phyloP scores from a whole-genome alignment of 2,888 invertebrate genomes.

The Cosmia pyralina region DNA sequence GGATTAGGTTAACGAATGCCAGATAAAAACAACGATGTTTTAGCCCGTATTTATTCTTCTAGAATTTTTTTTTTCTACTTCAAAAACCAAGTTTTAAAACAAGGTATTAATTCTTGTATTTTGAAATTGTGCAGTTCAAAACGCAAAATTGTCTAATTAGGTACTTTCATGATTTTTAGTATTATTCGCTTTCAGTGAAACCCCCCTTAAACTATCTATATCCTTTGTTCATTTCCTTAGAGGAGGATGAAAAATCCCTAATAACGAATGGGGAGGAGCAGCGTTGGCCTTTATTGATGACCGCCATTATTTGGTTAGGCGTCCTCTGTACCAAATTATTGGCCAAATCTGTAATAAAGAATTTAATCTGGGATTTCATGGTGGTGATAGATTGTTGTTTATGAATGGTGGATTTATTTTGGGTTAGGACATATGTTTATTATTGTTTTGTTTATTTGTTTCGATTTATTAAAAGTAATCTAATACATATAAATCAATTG shows the following conservation, averaged over 20 bases:
- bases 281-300: constrained; percentile 71
- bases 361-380: constrained; percentile 65
- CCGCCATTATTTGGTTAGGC: constrained; percentile 75
- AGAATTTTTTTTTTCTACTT: background rate
- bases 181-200: background rate
- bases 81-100: background rate
- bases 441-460: too few species aligned
- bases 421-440: background rate
- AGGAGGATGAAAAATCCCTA: constrained; percentile 72
- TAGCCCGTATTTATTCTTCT: background rate
- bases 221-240: constrained; percentile 69
- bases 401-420: constrained; percentile 7
- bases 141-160: background rate
- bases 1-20: background rate
- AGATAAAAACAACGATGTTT: background rate
- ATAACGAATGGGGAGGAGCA: constrained; percentile 71
- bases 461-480: too few species aligned
- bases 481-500: too few species aligned
- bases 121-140: background rate
- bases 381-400: constrained; percentile 31
- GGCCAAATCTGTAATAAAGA: constrained; percentile 65
- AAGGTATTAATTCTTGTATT: background rate
- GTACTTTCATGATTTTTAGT: background rate
- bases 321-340: constrained; percentile 68
- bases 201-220: constrained; percentile 60